Percentiles rank a stretch among this genome's conserved stretches.
Conservation (phyloP, 2,113 vertebrate species). For the Monopterus albus region DNA sequence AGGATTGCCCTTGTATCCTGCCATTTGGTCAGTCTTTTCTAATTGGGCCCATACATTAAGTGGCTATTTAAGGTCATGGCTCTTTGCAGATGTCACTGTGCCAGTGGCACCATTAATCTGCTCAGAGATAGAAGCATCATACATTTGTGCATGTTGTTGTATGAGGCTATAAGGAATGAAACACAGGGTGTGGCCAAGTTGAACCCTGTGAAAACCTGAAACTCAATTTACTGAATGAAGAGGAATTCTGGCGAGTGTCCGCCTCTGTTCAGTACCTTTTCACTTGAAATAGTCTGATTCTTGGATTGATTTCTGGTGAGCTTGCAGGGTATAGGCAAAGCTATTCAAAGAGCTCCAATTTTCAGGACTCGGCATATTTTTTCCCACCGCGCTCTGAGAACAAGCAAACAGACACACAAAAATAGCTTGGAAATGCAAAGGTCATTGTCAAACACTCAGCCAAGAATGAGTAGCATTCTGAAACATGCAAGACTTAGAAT, state of each 20-base stretch:
- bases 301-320: conserved; percentile 62
- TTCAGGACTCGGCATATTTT: conserved; percentile 49
- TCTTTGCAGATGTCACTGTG: conserved; percentile 28
- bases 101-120: conserved; percentile 30
- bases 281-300: conserved; percentile 43
- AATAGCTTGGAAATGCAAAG: conserved; percentile 48
- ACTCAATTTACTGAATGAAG: conserved; percentile 33
- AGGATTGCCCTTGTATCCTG: conserved; percentile 5
- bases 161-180: conserved; percentile 11
- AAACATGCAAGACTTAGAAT: conserved; percentile 4
- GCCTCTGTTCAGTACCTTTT: conserved; percentile 5
- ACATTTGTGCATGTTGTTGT: background rate
- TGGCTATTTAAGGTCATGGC: conserved; percentile 45
- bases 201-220: conserved; percentile 9
- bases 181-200: background rate
- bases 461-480: conserved; percentile 9
- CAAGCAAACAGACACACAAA: conserved; percentile 16
- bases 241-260: conserved; percentile 10
- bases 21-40: conserved; percentile 44
- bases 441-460: conserved; percentile 34
- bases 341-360: conserved; percentile 61
- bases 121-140: conserved; percentile 28
- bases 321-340: conserved; percentile 20
- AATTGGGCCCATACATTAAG: conserved; percentile 41
- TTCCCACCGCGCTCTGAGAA: conserved; percentile 21